These are phyloP conservation scores for Dasypolia templi DNA, from an alignment of 2,888 invertebrate genomes.

Conservation along the genomic window DNA sequence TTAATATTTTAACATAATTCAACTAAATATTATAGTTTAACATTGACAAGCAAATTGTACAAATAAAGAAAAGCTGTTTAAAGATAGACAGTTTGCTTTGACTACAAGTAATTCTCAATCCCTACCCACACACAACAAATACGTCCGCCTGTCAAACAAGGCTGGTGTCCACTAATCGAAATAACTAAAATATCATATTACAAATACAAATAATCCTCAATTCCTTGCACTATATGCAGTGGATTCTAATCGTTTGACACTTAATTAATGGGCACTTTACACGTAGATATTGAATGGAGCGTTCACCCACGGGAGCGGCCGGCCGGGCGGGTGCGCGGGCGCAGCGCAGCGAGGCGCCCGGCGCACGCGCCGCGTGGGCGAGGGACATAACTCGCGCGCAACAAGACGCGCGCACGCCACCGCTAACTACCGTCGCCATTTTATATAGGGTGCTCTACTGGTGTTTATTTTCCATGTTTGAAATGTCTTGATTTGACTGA, in stretches of 20 bases:
- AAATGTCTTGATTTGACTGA: background rate
- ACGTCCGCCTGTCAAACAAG: conserved; percentile 28
- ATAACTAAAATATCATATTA: conserved; percentile 55
- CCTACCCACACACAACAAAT: conserved; percentile 5
- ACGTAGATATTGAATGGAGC: conserved; percentile 67
- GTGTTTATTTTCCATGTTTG: background rate
- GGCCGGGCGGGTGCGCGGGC: conserved; percentile 40
- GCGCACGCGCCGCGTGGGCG: conserved; percentile 79
- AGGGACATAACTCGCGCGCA: conserved; percentile 85
- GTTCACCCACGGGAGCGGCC: conserved; percentile 62
- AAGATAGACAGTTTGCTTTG: conserved; percentile 5
- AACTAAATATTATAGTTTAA: too few species aligned
- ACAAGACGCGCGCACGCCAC: conserved; percentile 86
- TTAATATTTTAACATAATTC: too few species aligned
- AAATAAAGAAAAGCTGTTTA: background rate
- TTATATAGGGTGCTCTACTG: conserved; percentile 74
- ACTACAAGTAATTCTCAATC: conserved; percentile 13
- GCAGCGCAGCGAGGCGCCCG: conserved; percentile 71
- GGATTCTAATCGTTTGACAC: conserved; percentile 66
- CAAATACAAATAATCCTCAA: conserved; percentile 50
- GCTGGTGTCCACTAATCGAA: conserved; percentile 30
- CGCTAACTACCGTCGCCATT: conserved; percentile 84
- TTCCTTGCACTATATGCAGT: conserved; percentile 45
- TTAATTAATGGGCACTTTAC: conserved; percentile 71
- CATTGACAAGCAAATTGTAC: too few species aligned